phyloP scores from a whole-genome alignment of 2,888 invertebrate species.

The Acrobasis consociella region DNA sequence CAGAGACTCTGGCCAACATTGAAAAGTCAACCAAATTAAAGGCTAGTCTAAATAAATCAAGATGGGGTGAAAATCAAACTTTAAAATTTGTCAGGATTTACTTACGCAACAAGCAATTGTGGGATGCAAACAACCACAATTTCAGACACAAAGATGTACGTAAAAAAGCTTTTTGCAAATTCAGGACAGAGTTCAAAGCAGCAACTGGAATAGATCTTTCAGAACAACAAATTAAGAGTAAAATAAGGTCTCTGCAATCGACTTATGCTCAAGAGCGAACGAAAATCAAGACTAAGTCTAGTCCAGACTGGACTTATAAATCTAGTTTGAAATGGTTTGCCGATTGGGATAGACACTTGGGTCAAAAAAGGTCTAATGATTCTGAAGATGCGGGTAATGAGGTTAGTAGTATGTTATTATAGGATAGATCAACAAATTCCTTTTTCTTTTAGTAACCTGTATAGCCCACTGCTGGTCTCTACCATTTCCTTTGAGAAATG shows the following conservation, averaged over 20 bases:
- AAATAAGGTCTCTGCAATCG: constrained; percentile 5
- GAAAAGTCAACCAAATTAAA: not conserved
- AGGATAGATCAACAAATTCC: no score
- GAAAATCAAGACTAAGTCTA: constrained; percentile 6
- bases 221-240: not conserved
- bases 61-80: constrained; percentile 8
- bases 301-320: not conserved
- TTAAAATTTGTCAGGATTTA: constrained; percentile 1
- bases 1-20: not conserved
- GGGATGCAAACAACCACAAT: not conserved
- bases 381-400: constrained; percentile 1
- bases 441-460: no score
- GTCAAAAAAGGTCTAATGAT: not conserved
- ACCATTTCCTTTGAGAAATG: no score
- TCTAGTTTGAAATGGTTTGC: constrained; percentile 10
- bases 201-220: not conserved
- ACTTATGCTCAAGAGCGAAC: not conserved
- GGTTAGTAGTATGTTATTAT: not conserved
- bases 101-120: not conserved
- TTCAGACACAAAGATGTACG: not conserved
- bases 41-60: not conserved
- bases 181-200: not conserved
- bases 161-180: not conserved
- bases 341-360: not conserved
- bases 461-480: no score